A percentile compares a stretch with the other conserved stretches of the same genome.
phyloP scores from a whole-genome alignment of 2,888 invertebrate genomes.

The Ophion slaviceki region DNA sequence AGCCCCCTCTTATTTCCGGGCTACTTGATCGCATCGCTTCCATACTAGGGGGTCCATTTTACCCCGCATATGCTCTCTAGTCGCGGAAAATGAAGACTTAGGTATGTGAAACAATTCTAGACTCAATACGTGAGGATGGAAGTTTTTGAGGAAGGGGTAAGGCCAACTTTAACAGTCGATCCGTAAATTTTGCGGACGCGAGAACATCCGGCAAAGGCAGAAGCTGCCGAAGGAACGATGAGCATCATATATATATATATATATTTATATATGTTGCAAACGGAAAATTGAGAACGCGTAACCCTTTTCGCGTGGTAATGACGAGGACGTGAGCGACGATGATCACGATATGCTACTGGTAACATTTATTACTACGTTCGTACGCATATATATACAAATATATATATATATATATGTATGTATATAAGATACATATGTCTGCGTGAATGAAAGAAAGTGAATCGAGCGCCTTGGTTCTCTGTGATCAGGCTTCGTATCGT shows the following conservation, averaged over 20 bases:
- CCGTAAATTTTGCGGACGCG: conserved; percentile 54
- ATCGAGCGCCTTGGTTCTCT: conserved; percentile 53
- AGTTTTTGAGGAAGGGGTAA: neutral
- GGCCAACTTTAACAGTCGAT: conserved; percentile 30
- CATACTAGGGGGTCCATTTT: no score
- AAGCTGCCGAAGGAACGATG: conserved; percentile 18
- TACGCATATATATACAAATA: neutral
- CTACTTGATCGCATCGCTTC: no score
- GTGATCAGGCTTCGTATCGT: conserved; percentile 66
- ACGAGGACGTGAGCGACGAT: conserved; percentile 66
- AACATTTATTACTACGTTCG: conserved; percentile 38
- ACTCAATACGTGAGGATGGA: neutral
- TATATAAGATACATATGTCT: neutral
- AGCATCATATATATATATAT: neutral
- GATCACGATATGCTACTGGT: conserved; percentile 63
- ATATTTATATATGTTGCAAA: neutral
- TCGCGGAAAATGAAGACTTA: neutral
- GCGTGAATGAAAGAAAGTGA: conserved; percentile 15
- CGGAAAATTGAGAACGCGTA: conserved; percentile 64
- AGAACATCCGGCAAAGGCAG: conserved; percentile 50
- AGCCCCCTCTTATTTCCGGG: no score
- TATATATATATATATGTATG: neutral
- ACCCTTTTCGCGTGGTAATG: conserved; percentile 64
- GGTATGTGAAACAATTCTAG: neutral
- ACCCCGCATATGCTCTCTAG: no score